Evolutionary conservation across 2,797 vertebrate genomes (phyloP).

Genomic region (Sebastes vulpes): DNA sequence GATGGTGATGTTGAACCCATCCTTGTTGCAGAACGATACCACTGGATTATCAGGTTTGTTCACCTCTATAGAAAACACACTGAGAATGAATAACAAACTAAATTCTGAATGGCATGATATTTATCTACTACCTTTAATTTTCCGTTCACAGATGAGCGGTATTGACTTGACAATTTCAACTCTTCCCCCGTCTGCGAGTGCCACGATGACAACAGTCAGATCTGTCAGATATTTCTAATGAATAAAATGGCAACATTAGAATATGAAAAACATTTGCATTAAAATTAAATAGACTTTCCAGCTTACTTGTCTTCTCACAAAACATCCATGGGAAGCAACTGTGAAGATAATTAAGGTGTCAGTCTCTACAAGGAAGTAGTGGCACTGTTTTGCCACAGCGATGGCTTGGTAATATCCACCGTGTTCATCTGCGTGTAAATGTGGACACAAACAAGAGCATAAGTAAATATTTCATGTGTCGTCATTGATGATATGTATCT

Average conservation of each 20-base stretch:
- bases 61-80: slow-evolving; percentile 34
- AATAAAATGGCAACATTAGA: neutral
- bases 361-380: slow-evolving; percentile 53
- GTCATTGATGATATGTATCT: rapidly evolving
- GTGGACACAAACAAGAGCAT: slow-evolving; percentile 5
- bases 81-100: neutral
- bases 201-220: slow-evolving; percentile 54
- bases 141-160: slow-evolving; percentile 37
- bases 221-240: slow-evolving; percentile 37
- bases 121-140: slow-evolving; percentile 9
- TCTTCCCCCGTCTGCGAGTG: neutral
- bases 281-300: neutral
- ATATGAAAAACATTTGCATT: neutral
- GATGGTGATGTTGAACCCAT: slow-evolving; percentile 65
- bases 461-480: neutral
- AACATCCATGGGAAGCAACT: slow-evolving; percentile 60
- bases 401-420: slow-evolving; percentile 39
- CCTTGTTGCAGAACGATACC: slow-evolving; percentile 41
- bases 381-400: slow-evolving; percentile 48
- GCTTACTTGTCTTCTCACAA: slow-evolving; percentile 64
- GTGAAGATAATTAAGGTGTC: slow-evolving; percentile 39
- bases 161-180: slow-evolving; percentile 37
- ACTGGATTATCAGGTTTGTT: neutral
- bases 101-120: neutral
- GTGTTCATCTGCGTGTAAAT: slow-evolving; percentile 30